A percentile compares a stretch with the other conserved stretches of the same genome.
Conservation (phyloP, 2,888 invertebrate species). For the Sarcophaga rosellei region DNA sequence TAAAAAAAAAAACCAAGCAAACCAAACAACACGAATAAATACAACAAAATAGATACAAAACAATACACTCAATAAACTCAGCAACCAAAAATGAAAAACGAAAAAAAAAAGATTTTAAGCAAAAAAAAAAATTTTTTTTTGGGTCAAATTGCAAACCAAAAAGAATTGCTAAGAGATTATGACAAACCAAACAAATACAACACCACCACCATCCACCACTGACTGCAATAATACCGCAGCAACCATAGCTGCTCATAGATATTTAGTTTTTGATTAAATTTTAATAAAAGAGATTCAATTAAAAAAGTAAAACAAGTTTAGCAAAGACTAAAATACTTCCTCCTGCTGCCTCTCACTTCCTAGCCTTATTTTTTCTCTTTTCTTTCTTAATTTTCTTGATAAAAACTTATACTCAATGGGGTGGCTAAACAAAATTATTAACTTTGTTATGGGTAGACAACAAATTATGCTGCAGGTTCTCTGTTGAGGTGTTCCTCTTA, state of each 20-base stretch:
- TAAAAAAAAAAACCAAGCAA: slow-evolving; percentile 4
- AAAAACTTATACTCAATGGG: background rate
- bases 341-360: background rate
- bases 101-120: slow-evolving; percentile 28
- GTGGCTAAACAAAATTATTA: background rate
- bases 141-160: slow-evolving; percentile 59
- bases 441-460: background rate
- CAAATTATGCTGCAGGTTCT: too few species aligned
- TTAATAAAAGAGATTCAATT: slow-evolving; percentile 28
- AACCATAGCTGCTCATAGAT: background rate
- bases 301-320: slow-evolving; percentile 51
- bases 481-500: too few species aligned
- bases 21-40: slow-evolving; percentile 29
- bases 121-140: slow-evolving; percentile 36
- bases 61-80: slow-evolving; percentile 16
- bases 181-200: slow-evolving; percentile 32
- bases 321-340: slow-evolving; percentile 32
- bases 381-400: too few species aligned
- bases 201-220: background rate
- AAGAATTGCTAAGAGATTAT: slow-evolving; percentile 57
- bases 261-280: background rate
- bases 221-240: background rate
- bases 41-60: slow-evolving; percentile 50
- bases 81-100: slow-evolving; percentile 11
- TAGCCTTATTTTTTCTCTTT: background rate